Evolutionary conservation across 2,888 invertebrate genomes (phyloP), one percentile per base, ranked within the genome.

Genomic region (Hanleya hanleyi): DNA sequence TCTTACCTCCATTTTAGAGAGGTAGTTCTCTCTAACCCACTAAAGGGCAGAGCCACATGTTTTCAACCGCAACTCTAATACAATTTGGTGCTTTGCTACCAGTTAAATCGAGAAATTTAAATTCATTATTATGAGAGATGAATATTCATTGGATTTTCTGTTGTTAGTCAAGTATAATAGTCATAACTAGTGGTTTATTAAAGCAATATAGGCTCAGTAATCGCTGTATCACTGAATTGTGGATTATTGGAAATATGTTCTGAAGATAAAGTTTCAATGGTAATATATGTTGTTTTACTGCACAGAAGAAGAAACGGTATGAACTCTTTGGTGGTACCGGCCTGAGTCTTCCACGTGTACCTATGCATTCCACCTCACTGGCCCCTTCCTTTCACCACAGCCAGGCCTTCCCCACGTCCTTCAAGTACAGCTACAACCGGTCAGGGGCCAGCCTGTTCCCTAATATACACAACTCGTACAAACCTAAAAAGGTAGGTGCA

Each of bases 391-490:
- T 29, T 29, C 57, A 57, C 9, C 57, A 57, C 12, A 26, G 12
- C 18, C 32, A 22, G 22, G 15, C 57, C 22, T 57, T 57, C 32
- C 29, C 57, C 32, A 57, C 57, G 2, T 29, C 57, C 4, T 57
- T 57, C 32, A 57, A 57, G 32, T 57, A 57, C 57, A n/a, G n/a
- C n/a, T n/a, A n/a, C n/a, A n/a, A n/a, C n/a, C 22, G 57, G 29
- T 32, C 57, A 15, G 18, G 26, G 15, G 57, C 7, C 15, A 29
- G 26, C 32, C 22, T 32, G 2, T 57, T 57, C 26, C 57, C 57
- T 2, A 29, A 26, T 29, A 57, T 57, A 22, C 57, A 57, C 57
- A n/a, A n/a, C n/a, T 29, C 22, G 12, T 57, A 57, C 29, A 57
- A 57, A 57, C 57, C 22, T 1, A 57, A 29, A 57, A 22, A 29